Percentiles rank a stretch among this genome's conserved stretches.
Conservation (phyloP, 1,140 invertebrate species). For the Melitaea cinxia region DNA sequence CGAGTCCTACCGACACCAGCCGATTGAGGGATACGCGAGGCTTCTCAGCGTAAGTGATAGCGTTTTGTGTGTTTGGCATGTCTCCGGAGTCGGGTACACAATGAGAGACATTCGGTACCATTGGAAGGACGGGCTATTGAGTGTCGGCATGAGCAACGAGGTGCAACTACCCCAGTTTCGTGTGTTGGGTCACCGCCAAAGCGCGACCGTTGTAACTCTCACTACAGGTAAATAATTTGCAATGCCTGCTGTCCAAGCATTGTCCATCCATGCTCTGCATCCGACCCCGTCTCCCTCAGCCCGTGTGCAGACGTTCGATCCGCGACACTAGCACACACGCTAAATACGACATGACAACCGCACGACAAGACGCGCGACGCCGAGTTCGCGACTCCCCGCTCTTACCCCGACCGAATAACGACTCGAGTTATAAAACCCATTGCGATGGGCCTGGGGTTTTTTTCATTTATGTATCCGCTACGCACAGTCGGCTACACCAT, state of each 20-base stretch:
- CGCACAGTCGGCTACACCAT: slow-evolving; percentile 97
- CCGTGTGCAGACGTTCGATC: slow-evolving; percentile 69
- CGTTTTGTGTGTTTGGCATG: slow-evolving; percentile 83
- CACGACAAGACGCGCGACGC: slow-evolving; percentile 68
- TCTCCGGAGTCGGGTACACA: slow-evolving; percentile 95
- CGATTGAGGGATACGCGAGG: slow-evolving; percentile 63
- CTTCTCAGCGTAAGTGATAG: slow-evolving; percentile 82
- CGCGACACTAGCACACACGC: slow-evolving; percentile 74
- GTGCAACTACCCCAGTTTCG: slow-evolving; percentile 97
- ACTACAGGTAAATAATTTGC: slow-evolving; percentile 91
- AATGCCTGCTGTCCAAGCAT: slow-evolving; percentile 66
- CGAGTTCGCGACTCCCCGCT: slow-evolving; percentile 64
- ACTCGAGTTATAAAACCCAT: slow-evolving; percentile 83
- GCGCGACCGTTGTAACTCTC: slow-evolving; percentile 94
- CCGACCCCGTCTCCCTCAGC: slow-evolving; percentile 76
- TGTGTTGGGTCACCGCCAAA: slow-evolving; percentile 95
- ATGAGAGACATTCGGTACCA: slow-evolving; percentile 98
- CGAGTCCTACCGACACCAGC: slow-evolving; percentile 60
- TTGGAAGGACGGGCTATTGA: slow-evolving; percentile 94
- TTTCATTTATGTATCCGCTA: slow-evolving; percentile 85
- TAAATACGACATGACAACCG: slow-evolving; percentile 71
- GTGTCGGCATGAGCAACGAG: slow-evolving; percentile 94
- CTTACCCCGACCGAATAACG: slow-evolving; percentile 71
- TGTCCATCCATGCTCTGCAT: slow-evolving; percentile 67
- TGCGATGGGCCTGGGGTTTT: slow-evolving; percentile 84